Percentiles rank a stretch among this genome's conserved stretches.
These are phyloP conservation scores for Andrena marginata DNA, from an alignment of 2,888 invertebrate genomes.

Conservation along the genomic window DNA sequence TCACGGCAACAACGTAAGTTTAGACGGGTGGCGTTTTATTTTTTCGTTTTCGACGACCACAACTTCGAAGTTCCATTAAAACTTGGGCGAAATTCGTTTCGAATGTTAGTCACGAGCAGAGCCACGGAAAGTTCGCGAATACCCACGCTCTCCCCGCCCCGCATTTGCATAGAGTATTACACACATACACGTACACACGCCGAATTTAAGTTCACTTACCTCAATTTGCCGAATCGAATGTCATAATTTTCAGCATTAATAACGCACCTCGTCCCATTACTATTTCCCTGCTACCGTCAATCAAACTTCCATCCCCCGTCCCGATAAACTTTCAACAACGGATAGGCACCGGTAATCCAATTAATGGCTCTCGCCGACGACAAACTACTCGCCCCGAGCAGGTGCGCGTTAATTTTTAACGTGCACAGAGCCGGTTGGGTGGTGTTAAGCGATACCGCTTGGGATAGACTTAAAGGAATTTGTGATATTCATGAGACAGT, in stretches of 20 bases:
- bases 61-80: conserved; percentile 60
- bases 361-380: not conserved
- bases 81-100: conserved; percentile 56
- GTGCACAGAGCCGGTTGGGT: not conserved
- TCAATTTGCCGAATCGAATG: conserved; percentile 34
- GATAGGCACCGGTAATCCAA: not conserved
- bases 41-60: conserved; percentile 41
- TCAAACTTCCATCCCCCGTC: not conserved
- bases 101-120: conserved; percentile 63
- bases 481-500: not conserved
- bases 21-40: conserved; percentile 6
- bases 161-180: conserved; percentile 58
- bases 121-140: conserved; percentile 34
- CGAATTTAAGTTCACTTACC: conserved; percentile 46
- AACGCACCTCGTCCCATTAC: not conserved
- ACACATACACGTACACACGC: conserved; percentile 1
- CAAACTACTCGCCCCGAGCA: not conserved
- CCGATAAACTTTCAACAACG: not conserved
- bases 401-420: not conserved
- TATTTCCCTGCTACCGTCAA: not conserved
- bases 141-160: conserved; percentile 5
- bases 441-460: not conserved
- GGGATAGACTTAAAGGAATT: not conserved
- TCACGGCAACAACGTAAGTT: conserved; percentile 47
- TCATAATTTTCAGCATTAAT: conserved; percentile 17